Percentiles rank a stretch among this genome's conserved stretches.
phyloP scores from a whole-genome alignment of 1,140 invertebrate genomes.

The Apis mellifera region Amel_HAv3.1 CM009931.2:14244501-14245000 shows the following conservation, averaged over 20 bases:
- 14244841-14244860: too few relatives aligned
- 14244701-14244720: not conserved
- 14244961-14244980: not conserved
- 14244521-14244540: not conserved
- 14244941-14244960: too few relatives aligned
- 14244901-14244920: too few relatives aligned
- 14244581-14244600: not conserved
- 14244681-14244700: constrained; percentile 47
- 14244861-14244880: too few relatives aligned
- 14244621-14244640: not conserved
- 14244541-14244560: not conserved
- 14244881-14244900: too few relatives aligned
- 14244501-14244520: not conserved
- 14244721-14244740: constrained; percentile 1
- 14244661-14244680: constrained; percentile 45
- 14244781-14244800: too few relatives aligned
- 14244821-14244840: too few relatives aligned
- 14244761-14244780: not conserved
- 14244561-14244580: not conserved
- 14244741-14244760: not conserved
- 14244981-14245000: not conserved
- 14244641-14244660: not conserved
- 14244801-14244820: too few relatives aligned
- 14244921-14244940: too few relatives aligned
- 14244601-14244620: not conserved